Conservation (phyloP, 2,888 invertebrate genomes). For the Gastrophysa polygoni region DNA sequence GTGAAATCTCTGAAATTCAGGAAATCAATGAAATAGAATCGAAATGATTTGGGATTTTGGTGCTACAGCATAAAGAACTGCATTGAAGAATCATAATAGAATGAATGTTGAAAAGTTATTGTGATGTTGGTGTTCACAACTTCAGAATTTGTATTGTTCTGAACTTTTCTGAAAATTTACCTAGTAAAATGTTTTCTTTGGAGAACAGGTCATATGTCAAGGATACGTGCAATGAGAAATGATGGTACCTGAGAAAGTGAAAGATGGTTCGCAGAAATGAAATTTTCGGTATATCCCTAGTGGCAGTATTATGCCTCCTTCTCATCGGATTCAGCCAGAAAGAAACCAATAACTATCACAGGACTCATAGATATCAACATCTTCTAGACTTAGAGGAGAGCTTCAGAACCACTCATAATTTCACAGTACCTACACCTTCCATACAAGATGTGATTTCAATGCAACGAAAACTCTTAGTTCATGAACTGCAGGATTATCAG, state of each 20-base stretch:
- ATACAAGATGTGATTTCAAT: slow-evolving; percentile 62
- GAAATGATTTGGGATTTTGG: too few species aligned
- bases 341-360: slow-evolving; percentile 30
- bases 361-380: slow-evolving; percentile 34
- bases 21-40: too few species aligned
- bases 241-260: slow-evolving; percentile 7
- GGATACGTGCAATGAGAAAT: slow-evolving; percentile 2
- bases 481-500: slow-evolving; percentile 66
- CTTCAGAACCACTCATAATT: slow-evolving; percentile 26
- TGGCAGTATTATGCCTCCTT: slow-evolving; percentile 42
- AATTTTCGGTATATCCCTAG: slow-evolving; percentile 40
- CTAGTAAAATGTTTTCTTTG: too few species aligned
- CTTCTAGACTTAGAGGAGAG: slow-evolving; percentile 32
- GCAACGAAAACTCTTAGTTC: slow-evolving; percentile 62
- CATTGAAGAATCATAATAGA: too few species aligned
- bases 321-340: slow-evolving; percentile 44
- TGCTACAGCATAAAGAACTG: too few species aligned
- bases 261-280: slow-evolving; percentile 45
- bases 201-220: too few species aligned
- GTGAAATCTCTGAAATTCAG: too few species aligned
- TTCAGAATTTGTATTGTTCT: too few species aligned
- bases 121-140: too few species aligned
- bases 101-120: too few species aligned
- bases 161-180: too few species aligned
- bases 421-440: slow-evolving; percentile 53